Conservation (phyloP, 2,113 vertebrate genomes). For the Gopherus evgoodei region DNA sequence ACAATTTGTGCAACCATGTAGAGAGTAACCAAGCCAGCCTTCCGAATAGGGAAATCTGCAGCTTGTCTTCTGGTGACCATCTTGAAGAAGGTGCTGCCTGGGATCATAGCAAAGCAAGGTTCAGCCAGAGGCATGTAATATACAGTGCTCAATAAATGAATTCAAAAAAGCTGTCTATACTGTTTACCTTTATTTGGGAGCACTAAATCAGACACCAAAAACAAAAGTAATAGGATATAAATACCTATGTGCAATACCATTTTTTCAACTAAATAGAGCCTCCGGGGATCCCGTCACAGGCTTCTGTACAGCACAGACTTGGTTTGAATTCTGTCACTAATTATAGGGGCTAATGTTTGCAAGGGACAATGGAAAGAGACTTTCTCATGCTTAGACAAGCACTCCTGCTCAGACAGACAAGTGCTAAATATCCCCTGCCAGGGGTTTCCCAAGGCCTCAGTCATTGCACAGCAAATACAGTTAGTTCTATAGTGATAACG, state of each 20-base stretch:
- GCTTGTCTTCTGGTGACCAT: slow-evolving; percentile 25
- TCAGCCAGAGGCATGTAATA: slow-evolving; percentile 65
- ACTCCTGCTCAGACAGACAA: not conserved
- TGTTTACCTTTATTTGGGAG: slow-evolving; percentile 60
- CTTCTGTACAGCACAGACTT: not conserved
- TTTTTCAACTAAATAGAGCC: not conserved
- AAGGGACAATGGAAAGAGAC: not conserved
- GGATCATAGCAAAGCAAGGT: slow-evolving; percentile 49
- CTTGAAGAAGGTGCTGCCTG: slow-evolving; percentile 50
- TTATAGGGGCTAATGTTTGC: not conserved
- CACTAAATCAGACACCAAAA: not conserved
- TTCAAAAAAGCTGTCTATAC: slow-evolving; percentile 65
- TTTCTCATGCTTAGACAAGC: not conserved
- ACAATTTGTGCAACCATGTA: not conserved
- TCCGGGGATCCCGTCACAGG: too few species aligned
- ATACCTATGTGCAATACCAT: not conserved
- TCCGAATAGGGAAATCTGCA: not conserved
- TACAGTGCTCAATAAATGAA: slow-evolving; percentile 72
- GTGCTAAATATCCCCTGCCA: not conserved
- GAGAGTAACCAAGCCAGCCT: not conserved
- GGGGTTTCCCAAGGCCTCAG: slow-evolving; percentile 14
- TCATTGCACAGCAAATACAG: not conserved
- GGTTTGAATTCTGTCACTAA: not conserved
- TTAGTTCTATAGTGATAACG: not conserved
- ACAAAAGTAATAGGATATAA: not conserved